Percentiles rank a stretch among this genome's conserved stretches.
phyloP scores from a whole-genome alignment of 2,113 vertebrate species.

The Carollia perspicillata region DNA sequence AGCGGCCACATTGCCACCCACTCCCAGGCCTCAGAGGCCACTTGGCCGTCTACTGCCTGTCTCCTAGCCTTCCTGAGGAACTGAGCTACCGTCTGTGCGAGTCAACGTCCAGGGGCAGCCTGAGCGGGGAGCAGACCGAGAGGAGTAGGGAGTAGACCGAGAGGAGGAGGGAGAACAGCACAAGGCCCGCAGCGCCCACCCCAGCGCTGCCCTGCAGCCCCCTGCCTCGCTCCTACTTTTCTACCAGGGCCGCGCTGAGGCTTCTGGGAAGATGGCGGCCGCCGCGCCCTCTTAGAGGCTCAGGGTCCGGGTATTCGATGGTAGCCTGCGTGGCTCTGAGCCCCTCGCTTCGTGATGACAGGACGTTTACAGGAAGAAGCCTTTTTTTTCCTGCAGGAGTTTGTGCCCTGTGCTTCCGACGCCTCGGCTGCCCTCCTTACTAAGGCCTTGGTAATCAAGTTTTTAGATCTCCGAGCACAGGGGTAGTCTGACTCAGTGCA shows the following conservation, averaged over 20 bases:
- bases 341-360: fast-evolving
- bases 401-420: background rate
- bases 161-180: fast-evolving
- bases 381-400: too few species aligned
- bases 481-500: background rate
- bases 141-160: fast-evolving
- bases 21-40: background rate
- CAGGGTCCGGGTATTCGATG: fast-evolving
- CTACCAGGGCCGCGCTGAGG: background rate
- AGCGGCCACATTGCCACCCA: constrained; percentile 32
- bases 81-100: too few species aligned
- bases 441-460: background rate
- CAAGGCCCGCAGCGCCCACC: fast-evolving
- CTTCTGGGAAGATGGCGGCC: constrained; percentile 15
- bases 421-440: too few species aligned
- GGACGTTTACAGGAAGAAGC: fast-evolving
- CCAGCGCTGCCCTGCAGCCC: fast-evolving
- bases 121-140: fast-evolving
- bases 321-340: fast-evolving
- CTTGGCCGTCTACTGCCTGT: background rate
- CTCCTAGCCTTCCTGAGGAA: background rate
- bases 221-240: background rate
- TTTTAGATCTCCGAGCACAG: background rate
- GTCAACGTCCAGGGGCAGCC: too few species aligned
- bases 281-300: background rate